These are phyloP conservation scores for Cephus pulcher DNA, from an alignment of 2,888 invertebrate species.

Conservation along the genomic window DNA sequence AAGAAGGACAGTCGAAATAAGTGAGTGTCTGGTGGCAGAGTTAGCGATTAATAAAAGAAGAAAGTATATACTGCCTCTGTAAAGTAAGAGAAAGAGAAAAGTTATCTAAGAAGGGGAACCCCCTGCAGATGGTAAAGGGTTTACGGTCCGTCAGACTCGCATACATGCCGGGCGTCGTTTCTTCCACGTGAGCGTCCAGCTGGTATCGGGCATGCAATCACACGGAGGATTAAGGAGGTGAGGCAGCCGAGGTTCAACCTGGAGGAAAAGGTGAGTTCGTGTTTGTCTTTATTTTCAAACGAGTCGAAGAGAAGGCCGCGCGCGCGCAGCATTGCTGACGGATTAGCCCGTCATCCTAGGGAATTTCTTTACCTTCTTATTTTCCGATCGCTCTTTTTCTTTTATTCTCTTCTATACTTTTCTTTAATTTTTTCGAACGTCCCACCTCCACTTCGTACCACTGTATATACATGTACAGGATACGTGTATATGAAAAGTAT, in stretches of 20 bases:
- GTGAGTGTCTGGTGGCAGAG: constrained; percentile 16
- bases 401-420: not conserved
- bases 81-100: constrained; percentile 28
- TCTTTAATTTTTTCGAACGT: not conserved
- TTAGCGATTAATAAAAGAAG: constrained; percentile 13
- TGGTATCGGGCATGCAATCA: constrained; percentile 62
- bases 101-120: constrained; percentile 36
- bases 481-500: too few species aligned
- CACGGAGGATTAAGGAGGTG: constrained; percentile 58
- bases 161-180: constrained; percentile 56
- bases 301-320: constrained; percentile 32
- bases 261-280: constrained; percentile 28
- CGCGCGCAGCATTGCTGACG: constrained; percentile 39
- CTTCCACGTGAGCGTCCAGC: constrained; percentile 60
- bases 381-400: constrained; percentile 5
- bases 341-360: constrained; percentile 46
- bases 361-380: not conserved
- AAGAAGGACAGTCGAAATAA: constrained; percentile 26
- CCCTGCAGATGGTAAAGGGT: constrained; percentile 63
- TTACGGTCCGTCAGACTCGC: constrained; percentile 57
- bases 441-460: not conserved
- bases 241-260: constrained; percentile 36
- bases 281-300: constrained; percentile 43
- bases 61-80: not conserved
- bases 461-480: not conserved